These are phyloP conservation scores for Acyrthosiphon pisum DNA, from an alignment of 1,140 invertebrate species.

Conservation along the genomic window DNA sequence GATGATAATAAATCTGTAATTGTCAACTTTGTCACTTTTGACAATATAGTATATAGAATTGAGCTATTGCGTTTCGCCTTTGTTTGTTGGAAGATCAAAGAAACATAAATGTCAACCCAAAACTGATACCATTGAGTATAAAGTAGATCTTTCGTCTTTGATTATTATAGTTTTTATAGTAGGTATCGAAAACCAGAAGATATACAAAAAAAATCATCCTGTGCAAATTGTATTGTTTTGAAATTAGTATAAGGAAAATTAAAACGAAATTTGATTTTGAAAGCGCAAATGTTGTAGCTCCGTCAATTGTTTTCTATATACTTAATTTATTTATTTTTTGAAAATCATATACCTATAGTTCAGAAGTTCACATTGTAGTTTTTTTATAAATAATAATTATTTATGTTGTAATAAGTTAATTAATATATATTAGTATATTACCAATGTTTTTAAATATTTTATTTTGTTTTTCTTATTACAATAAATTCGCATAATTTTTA, in stretches of 20 bases:
- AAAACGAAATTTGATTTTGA: neutral
- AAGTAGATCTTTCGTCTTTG: neutral
- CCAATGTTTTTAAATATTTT: too few relatives aligned
- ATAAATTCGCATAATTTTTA: too few relatives aligned
- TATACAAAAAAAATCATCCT: neutral
- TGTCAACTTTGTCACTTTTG: neutral
- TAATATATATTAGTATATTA: too few relatives aligned
- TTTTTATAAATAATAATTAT: too few relatives aligned
- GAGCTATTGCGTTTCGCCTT: neutral
- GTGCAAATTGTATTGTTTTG: neutral
- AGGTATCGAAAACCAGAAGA: neutral
- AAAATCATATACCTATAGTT: neutral
- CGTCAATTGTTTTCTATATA: too few relatives aligned
- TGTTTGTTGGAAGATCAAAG: neutral
- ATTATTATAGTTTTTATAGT: neutral
- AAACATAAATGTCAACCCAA: neutral
- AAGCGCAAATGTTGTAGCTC: neutral
- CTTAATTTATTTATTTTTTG: neutral
- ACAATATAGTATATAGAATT: neutral
- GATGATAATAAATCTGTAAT: neutral
- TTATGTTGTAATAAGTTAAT: too few relatives aligned
- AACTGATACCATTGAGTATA: neutral
- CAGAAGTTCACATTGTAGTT: too few relatives aligned
- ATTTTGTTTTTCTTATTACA: too few relatives aligned
- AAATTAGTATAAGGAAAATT: neutral